These are phyloP conservation scores for Melinaea marsaeus DNA, from an alignment of 2,888 invertebrate genomes.

Conservation along the genomic window DNA sequence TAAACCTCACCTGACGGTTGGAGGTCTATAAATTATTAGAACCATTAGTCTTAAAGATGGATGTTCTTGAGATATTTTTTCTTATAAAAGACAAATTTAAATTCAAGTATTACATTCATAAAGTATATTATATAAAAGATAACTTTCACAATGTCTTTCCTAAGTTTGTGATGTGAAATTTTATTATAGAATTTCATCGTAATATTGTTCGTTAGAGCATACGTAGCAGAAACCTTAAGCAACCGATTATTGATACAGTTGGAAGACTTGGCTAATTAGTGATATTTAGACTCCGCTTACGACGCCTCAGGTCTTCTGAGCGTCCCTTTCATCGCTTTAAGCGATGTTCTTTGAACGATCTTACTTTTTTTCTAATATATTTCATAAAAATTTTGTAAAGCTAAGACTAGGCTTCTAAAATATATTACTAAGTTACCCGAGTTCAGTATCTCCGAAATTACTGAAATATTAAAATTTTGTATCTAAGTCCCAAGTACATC, in stretches of 20 bases:
- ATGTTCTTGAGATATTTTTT: slow-evolving; percentile 16
- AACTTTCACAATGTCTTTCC: background rate
- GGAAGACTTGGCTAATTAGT: slow-evolving; percentile 33
- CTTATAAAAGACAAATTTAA: slow-evolving; percentile 12
- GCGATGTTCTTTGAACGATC: slow-evolving; percentile 45
- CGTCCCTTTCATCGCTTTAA: slow-evolving; percentile 35
- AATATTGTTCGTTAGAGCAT: background rate
- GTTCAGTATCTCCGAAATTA: too few species aligned
- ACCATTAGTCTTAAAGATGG: slow-evolving; percentile 25
- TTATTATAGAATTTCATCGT: background rate
- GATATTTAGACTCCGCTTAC: slow-evolving; percentile 17
- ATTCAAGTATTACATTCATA: slow-evolving; percentile 11
- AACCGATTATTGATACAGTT: slow-evolving; percentile 30
- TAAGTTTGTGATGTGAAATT: background rate
- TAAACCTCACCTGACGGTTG: slow-evolving; percentile 16
- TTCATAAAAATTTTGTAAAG: slow-evolving; percentile 53
- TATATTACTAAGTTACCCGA: too few species aligned
- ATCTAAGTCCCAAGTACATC: too few species aligned
- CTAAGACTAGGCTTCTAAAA: slow-evolving; percentile 14
- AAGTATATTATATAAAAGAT: too few species aligned
- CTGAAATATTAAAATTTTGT: too few species aligned
- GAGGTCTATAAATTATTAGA: slow-evolving; percentile 19
- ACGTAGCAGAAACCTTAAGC: slow-evolving; percentile 9
- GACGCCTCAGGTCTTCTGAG: slow-evolving; percentile 29
- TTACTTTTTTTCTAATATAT: slow-evolving; percentile 42